Evolutionary conservation across 2,113 vertebrate genomes (phyloP), one percentile per base, ranked within the genome.

Genomic region (Pseudolaguvia tuberculata): DNA sequence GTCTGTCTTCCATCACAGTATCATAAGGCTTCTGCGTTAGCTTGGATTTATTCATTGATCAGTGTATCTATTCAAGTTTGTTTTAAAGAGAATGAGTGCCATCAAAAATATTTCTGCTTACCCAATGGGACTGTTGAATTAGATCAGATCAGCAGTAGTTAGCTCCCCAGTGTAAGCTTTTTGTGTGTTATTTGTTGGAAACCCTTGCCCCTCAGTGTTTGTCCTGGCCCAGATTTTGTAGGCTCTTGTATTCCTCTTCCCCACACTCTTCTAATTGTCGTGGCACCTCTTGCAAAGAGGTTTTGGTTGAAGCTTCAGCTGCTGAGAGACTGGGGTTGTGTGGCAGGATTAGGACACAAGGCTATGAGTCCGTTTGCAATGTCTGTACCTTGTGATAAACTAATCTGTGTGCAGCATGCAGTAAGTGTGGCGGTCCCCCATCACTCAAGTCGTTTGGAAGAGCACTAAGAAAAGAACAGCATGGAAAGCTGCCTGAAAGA

Each of bases 361-460:
- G 35, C 13, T 62, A 61, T 69, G 63, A 73, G 55, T 70, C 68
- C 29, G 72, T 71, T 55, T 45, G 70, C 63, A 55, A 56, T 71
- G 78, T 72, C 80, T 80, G 82, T 78, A 75, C 57, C 50, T 14
- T 35, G 53, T 63, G 83, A 84, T 82, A 80, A 78, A 79, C 62
- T 75, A 81, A 81, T 84, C 80, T 72, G 68, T 45, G 70, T 55
- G 42, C 55, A 52, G 63, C 80, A 82, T 67, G 63, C 83, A 57
- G 58, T 35, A 42, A 72, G 70, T 50, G 56, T 12, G 4, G 35
- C 57, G 1, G 57, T 56, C 70, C 74, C n/a, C 65, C 51, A 52
- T 78, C 68, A 20, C 68, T 76, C 56, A 78, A 62, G 23, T 65
- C 61, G 58, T 67, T 62, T 35, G 23, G 62, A 61, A 13, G 35